A percentile compares a stretch with the other conserved stretches of the same genome.
Evolutionary conservation across 2,888 invertebrate species (phyloP).

Genomic region (Stenolophus ochropezus): DNA sequence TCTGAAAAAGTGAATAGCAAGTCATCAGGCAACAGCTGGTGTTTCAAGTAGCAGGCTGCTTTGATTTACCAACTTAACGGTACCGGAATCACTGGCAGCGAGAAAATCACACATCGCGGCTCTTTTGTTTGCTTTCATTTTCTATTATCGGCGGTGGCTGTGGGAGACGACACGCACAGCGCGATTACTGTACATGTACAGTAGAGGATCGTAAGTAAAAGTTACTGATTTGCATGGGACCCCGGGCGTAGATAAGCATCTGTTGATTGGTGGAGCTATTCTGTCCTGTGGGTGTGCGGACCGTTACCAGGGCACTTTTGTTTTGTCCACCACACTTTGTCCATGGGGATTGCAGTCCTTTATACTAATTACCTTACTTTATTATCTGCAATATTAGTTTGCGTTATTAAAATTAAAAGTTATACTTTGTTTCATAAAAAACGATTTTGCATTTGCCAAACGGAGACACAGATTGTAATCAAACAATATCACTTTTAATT

Average conservation of each 20-base stretch:
- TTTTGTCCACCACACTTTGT: background rate
- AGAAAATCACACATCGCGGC: slow-evolving; percentile 48
- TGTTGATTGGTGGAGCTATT: slow-evolving; percentile 56
- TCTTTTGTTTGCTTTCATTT: slow-evolving; percentile 53
- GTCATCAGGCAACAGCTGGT: slow-evolving; percentile 24
- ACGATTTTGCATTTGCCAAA: too few species aligned
- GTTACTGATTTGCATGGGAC: slow-evolving; percentile 53
- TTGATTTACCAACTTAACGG: slow-evolving; percentile 52
- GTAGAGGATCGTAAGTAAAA: slow-evolving; percentile 52
- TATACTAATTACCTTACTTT: too few species aligned
- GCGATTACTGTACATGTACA: slow-evolving; percentile 15
- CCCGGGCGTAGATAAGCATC: slow-evolving; percentile 51
- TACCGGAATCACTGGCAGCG: slow-evolving; percentile 22
- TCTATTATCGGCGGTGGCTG: slow-evolving; percentile 41
- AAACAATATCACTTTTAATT: too few species aligned
- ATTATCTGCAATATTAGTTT: too few species aligned
- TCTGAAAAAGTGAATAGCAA: background rate
- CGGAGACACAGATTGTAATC: too few species aligned
- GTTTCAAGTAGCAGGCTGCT: slow-evolving; percentile 10
- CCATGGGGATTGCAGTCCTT: background rate
- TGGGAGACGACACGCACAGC: slow-evolving; percentile 39
- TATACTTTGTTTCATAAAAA: too few species aligned
- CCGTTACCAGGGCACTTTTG: background rate
- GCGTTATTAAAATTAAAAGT: too few species aligned
- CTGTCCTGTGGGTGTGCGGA: background rate